Evolutionary conservation across 1,140 invertebrate species (phyloP).

Genomic region (Lepidurus arcticus): DNA sequence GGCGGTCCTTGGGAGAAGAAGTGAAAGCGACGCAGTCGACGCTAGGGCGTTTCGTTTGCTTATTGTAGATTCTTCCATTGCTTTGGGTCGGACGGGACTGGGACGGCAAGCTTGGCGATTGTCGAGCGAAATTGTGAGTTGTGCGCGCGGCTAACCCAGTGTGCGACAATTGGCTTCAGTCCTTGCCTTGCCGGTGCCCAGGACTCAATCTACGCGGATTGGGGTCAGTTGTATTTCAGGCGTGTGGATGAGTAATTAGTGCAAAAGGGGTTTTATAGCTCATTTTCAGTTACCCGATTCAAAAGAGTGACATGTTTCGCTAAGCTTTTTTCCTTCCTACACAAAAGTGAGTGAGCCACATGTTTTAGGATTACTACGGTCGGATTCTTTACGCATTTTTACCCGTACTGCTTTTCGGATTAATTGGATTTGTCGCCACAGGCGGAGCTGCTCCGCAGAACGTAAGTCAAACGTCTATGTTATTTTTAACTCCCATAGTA

Average conservation of each 20-base stretch:
- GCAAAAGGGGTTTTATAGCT: not conserved
- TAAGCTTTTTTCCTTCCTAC: not conserved
- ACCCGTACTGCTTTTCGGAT: not conserved
- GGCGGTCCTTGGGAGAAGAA: not conserved
- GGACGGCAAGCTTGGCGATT: conserved; percentile 24
- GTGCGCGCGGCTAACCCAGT: conserved; percentile 6
- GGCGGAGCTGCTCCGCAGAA: not conserved
- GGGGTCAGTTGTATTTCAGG: not conserved
- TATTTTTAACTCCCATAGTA: not conserved
- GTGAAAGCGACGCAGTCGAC: conserved; percentile 27
- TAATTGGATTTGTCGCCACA: not conserved
- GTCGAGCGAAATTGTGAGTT: not conserved
- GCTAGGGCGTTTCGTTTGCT: conserved; percentile 25
- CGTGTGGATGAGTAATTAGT: not conserved
- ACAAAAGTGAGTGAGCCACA: not conserved
- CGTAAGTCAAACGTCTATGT: not conserved
- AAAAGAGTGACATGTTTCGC: not conserved
- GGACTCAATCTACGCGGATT: not conserved
- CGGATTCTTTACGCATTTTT: not conserved
- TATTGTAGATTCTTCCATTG: conserved; percentile 29
- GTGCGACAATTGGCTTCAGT: conserved; percentile 17
- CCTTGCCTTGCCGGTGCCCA: conserved; percentile 4
- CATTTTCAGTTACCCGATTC: not conserved
- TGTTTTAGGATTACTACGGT: not conserved
- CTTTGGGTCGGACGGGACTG: not conserved